phyloP scores from a whole-genome alignment of 2,888 invertebrate genomes.

The Crematogaster levior region DNA sequence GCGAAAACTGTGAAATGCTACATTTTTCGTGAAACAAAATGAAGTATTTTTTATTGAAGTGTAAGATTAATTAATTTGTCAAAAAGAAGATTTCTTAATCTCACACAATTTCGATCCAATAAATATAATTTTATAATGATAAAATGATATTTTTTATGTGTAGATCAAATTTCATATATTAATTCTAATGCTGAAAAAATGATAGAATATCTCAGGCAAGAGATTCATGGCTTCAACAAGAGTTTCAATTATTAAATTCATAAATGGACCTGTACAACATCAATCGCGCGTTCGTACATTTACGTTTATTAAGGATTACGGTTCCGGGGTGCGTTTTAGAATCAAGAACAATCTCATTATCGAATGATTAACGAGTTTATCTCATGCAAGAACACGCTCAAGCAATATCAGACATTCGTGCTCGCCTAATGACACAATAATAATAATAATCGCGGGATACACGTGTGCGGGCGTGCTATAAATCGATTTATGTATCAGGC shows the following conservation, averaged over 20 bases:
- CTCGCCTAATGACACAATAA: slow-evolving; percentile 41
- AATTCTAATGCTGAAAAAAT: neutral
- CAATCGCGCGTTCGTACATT: neutral
- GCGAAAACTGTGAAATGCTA: neutral
- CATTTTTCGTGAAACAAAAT: neutral
- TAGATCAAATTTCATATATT: neutral
- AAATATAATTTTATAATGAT: no score
- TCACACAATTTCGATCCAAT: neutral
- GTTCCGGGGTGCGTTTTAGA: neutral
- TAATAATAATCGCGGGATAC: slow-evolving; percentile 20
- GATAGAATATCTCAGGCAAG: neutral
- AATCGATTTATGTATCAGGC: slow-evolving; percentile 46
- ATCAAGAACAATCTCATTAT: slow-evolving; percentile 40
- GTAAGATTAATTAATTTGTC: no score
- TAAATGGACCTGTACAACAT: neutral
- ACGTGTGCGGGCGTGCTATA: neutral
- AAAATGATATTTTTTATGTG: no score
- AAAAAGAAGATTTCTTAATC: no score
- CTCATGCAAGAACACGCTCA: slow-evolving; percentile 26
- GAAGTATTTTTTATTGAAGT: neutral
- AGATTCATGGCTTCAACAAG: neutral
- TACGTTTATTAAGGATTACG: neutral
- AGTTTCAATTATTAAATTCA: neutral
- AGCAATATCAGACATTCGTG: slow-evolving; percentile 13
- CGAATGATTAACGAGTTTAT: slow-evolving; percentile 50